Evolutionary conservation across 2,888 invertebrate species (phyloP), one percentile per base, ranked within the genome.

Genomic region (Steinernema scapterisci): DNA sequence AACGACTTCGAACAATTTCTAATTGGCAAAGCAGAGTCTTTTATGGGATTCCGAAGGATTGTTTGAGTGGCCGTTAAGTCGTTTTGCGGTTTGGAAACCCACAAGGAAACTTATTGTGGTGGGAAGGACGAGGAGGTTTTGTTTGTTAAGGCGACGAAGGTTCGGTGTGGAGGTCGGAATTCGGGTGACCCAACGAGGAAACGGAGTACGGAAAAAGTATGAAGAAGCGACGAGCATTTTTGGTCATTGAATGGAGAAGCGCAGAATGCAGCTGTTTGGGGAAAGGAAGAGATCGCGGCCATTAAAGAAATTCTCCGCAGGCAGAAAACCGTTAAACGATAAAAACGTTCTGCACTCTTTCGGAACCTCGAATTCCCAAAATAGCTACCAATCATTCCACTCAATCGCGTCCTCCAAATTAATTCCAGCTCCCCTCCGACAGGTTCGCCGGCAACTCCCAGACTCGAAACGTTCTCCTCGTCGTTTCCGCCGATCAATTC

Each of bases 11-110:
- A 31, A 25, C 9, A 3, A 38, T 5, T 13, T 25, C 25, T 63
- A 63, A 63, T 63, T 63, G 63, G 63, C 23, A 48, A 19, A 54
- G 54, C 54, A 13, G 6, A 27, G 25, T 63, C 63, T 16, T 63
- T 63, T 63, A 25, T 63, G 63, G 63, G 63, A 63, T 13, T 25
- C 38, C 13, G 13, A 21, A 9, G 48, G n/a, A 19, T 48, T 48
- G 48, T 48, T 54, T 38, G 31, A 25, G 31, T 16, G 63, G 63
- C 63, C 31, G 63, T 63, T 63, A 63, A 31, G 31, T 63, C 31
- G 63, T 31, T 38, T 16, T 13, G 11, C 63, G 31, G 19, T 19
- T 48, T 48, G n/a, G 48, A 48, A 48, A 48, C 48, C 19, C 48
- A 16, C 48, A 48, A 48, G 48, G 48, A 48, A 48, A 48, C 48